Evolutionary conservation across 2,797 vertebrate genomes (phyloP).

Genomic region (Danio aesculapii): DNA sequence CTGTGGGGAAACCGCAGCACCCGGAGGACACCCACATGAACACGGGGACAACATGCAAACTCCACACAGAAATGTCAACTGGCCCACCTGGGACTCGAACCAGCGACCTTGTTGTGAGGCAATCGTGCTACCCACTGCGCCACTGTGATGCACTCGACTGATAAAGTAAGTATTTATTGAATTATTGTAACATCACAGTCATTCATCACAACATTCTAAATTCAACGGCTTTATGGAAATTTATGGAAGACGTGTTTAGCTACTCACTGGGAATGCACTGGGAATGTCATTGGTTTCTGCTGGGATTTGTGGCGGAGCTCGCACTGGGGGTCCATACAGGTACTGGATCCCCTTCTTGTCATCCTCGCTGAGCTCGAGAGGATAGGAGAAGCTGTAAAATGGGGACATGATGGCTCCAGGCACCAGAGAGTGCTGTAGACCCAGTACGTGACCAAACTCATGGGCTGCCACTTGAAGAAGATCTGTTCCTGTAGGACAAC

Average conservation of each 20-base stretch:
- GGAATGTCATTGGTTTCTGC: slow-evolving; percentile 55
- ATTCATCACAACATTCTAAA: too few species aligned
- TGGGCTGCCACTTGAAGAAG: slow-evolving; percentile 95
- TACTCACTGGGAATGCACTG: slow-evolving; percentile 14
- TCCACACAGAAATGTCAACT: too few species aligned
- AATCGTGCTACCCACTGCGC: too few species aligned
- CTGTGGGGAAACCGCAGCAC: too few species aligned
- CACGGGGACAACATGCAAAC: too few species aligned
- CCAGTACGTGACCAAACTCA: slow-evolving; percentile 93
- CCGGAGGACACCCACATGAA: too few species aligned
- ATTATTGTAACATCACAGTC: too few species aligned
- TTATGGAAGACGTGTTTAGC: not conserved
- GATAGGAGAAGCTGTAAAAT: slow-evolving; percentile 93
- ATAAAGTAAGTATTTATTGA: too few species aligned
- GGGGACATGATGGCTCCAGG: slow-evolving; percentile 93
- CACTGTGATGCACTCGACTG: too few species aligned
- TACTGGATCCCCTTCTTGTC: slow-evolving; percentile 91
- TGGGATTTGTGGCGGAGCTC: not conserved
- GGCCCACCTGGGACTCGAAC: too few species aligned
- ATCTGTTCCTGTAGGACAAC: slow-evolving; percentile 86
- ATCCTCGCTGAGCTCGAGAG: slow-evolving; percentile 87
- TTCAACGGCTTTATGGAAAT: too few species aligned
- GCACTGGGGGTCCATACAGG: slow-evolving; percentile 80
- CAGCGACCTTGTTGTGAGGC: too few species aligned
- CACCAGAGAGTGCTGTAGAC: slow-evolving; percentile 89